phyloP scores from a whole-genome alignment of 2,113 vertebrate species.

The Phaethornis superciliosus region DNA sequence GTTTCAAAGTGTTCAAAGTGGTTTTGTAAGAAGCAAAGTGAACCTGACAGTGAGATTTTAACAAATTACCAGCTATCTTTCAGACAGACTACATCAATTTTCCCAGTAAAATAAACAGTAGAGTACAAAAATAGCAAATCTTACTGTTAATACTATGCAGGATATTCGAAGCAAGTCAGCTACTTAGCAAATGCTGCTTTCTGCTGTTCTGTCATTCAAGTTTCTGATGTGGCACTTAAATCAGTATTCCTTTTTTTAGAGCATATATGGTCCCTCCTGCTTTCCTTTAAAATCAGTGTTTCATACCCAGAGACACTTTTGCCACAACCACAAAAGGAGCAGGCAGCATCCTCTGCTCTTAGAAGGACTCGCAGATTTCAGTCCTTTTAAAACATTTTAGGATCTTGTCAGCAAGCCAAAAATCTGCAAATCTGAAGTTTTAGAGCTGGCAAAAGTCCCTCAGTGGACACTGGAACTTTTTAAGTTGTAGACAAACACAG shows the following conservation, averaged over 20 bases:
- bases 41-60: neutral
- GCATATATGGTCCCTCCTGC: neutral
- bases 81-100: neutral
- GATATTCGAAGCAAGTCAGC: neutral
- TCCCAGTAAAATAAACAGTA: slow-evolving; percentile 7
- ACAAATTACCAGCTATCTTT: neutral
- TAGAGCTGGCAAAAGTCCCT: neutral
- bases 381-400: neutral
- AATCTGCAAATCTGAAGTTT: neutral
- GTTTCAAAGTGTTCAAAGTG: neutral
- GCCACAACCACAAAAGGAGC: neutral
- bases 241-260: neutral
- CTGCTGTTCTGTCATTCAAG: neutral
- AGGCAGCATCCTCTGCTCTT: neutral
- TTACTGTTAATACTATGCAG: neutral
- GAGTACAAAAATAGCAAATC: neutral
- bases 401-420: neutral
- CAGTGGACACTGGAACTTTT: neutral
- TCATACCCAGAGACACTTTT: neutral
- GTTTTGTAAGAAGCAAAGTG: neutral
- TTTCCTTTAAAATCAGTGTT: neutral
- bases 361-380: neutral
- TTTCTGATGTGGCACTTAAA: neutral
- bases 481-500: neutral
- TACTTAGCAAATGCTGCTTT: neutral